These are phyloP conservation scores for Drosophila equinoxialis DNA, from an alignment of 1,140 invertebrate genomes.

Conservation along the genomic window DNA sequence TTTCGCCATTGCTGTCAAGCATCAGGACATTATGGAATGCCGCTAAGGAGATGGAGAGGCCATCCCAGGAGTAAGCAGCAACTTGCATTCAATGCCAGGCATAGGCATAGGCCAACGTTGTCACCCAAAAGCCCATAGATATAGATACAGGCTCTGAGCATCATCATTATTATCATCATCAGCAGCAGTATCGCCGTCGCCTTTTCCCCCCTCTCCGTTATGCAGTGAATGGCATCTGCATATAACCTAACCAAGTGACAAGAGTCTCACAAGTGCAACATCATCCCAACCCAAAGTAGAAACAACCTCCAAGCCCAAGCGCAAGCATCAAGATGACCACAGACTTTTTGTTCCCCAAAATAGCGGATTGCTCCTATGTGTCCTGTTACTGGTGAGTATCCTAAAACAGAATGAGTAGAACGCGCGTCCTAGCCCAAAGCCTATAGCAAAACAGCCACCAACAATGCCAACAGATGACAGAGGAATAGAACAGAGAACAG, in stretches of 20 bases:
- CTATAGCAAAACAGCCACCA: constrained; percentile 34
- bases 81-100: constrained; percentile 17
- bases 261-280: constrained; percentile 12
- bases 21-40: constrained; percentile 40
- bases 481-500: constrained; percentile 17
- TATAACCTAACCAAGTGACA: constrained; percentile 2
- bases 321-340: constrained; percentile 68
- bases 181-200: constrained; percentile 13
- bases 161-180: constrained; percentile 26
- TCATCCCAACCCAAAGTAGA: neutral
- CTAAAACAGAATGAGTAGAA: neutral
- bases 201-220: constrained; percentile 26
- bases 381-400: constrained; percentile 87
- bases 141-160: constrained; percentile 27
- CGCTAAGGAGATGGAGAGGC: constrained; percentile 18
- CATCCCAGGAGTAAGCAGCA: constrained; percentile 14
- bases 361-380: constrained; percentile 87
- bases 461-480: constrained; percentile 30
- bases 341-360: constrained; percentile 85
- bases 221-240: constrained; percentile 39
- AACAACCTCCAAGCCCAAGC: constrained; percentile 10
- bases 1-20: constrained; percentile 12
- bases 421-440: constrained; percentile 18
- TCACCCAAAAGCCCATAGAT: constrained; percentile 35
- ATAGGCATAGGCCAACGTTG: constrained; percentile 27